Evolutionary conservation across 2,888 invertebrate species (phyloP), one percentile per base, ranked within the genome.

Genomic region (Cheilosia grossa): DNA sequence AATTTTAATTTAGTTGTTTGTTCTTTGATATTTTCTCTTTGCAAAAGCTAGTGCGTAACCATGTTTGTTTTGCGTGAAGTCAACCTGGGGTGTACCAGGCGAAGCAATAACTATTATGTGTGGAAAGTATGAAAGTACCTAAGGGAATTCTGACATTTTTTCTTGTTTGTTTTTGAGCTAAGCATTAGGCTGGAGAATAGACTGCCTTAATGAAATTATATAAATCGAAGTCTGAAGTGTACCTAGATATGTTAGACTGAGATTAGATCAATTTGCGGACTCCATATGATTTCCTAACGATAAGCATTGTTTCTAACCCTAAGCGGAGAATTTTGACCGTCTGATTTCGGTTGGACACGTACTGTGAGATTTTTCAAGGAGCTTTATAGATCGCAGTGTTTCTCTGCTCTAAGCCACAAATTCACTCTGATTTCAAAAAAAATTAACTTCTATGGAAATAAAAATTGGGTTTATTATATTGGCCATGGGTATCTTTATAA

Each of bases 31-130:
- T 13, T 13, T 49, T 47, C 42, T 51, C 42, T 58, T 56, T 42
- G 17, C 17, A 53, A 54, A 74, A 85, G 85, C 81, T 72, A 85
- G 85, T 85, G 85, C 85, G 85, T 81, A 85, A 85, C 85, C 81
- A 85, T 85, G 51, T 67, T 85, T 74, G 80, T 59, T 83, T 80
- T 80, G 83, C 83, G 74, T 80, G 83, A 80, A 70, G 49, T 80
- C 47, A 66, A 74, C 24, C 33, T 64, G 27, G 27, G 44, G 10
- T 19, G 47, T 17, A 13, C 17, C 17, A 42, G 51, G 49, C 44
- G 37, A 37, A 17, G 56, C 53, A 51, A 63, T 13, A 13, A 37
- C 4, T 37, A 37, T 24, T 51, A 27, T n/a, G 37, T 58, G 58
- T 70, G 51, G 30, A 77, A 53, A 53, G 9, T 21, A 2, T 21